Evolutionary conservation across 2,113 vertebrate genomes (phyloP).

Genomic region (Romanogobio albipinnatus): DNA sequence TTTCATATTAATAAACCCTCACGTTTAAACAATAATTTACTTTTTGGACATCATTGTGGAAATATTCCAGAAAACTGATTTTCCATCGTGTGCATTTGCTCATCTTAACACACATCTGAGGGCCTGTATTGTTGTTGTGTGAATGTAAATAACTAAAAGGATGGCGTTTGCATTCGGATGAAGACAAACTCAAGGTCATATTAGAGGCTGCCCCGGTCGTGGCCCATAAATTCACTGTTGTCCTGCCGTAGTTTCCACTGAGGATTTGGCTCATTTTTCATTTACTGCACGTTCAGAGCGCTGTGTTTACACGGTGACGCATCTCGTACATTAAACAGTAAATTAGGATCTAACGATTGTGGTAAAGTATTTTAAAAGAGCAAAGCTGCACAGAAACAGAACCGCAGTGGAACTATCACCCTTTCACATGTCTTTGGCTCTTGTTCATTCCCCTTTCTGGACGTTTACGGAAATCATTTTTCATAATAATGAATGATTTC

Average conservation of each 20-base stretch:
- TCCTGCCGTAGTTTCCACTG: conserved; percentile 52
- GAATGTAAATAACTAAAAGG: conserved; percentile 48
- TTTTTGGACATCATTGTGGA: background rate
- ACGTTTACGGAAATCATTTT: background rate
- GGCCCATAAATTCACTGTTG: conserved; percentile 58
- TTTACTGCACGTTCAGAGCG: conserved; percentile 55
- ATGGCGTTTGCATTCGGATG: conserved; percentile 56
- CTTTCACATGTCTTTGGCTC: background rate
- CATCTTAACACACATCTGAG: conserved; percentile 39
- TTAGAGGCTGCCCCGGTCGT: conserved; percentile 48
- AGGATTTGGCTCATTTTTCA: conserved; percentile 53
- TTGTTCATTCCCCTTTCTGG: background rate
- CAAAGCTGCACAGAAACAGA: conserved; percentile 58
- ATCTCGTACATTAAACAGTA: conserved; percentile 64
- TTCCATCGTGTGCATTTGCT: background rate
- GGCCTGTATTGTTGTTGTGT: conserved; percentile 32
- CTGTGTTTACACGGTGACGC: conserved; percentile 65
- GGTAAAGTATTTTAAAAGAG: conserved; percentile 58
- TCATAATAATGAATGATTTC: background rate
- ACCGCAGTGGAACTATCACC: background rate
- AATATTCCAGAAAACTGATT: background rate
- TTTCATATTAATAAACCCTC: background rate
- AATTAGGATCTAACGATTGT: conserved; percentile 66
- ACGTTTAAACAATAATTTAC: background rate
- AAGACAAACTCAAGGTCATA: conserved; percentile 56